Evolutionary conservation across 1,140 invertebrate species (phyloP), one percentile per base, ranked within the genome.

Genomic region (Dreissena rostriformis): DNA sequence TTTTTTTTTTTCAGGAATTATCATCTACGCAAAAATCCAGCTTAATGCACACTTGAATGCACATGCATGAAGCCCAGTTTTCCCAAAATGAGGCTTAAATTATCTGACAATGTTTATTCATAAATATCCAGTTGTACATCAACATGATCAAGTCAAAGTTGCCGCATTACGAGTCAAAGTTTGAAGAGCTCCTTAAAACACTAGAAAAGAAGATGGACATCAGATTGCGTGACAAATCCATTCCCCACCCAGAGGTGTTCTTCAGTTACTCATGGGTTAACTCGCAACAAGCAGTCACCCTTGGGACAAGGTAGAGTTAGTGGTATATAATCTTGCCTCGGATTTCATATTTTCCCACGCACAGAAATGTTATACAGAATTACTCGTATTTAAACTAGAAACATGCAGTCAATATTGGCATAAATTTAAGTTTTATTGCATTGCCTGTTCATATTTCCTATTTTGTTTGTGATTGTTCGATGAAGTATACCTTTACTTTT

Each of bases 231-330:
- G n/a, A 11, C 29, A 7, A 77, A 57, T 28, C 75, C 77, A 24
- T 63, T 75, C 52, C 87, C 87, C 74, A 70, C 49, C 87, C 90
- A 24, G 81, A 87, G n/a, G 90, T 91, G 57, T 93, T 93, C 86
- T 91, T 93, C 71, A 92, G 91, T 74, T 93, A 93, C 83, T 89
- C 89, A 68, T 93, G 93, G 93, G 86, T 87, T 24, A 93, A 93
- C 77, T 93, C 92, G 1, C 86, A 86, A 53, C 77, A 88, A 15
- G 93, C 93, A n/a, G 90, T 92, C 7, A 80, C 81, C 28, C 87
- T 88, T 57, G 92, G 92, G 52, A 91, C 91, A 39, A 91, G 87
- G 88, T 90, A 39, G 4, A 39, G 39, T 39, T 39, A 39, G 39
- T 39, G 39, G 8, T 39, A 8, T 39, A 39, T 39, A 39, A 39